Conservation (phyloP, 2,113 vertebrate species). For the Apus apus region DNA sequence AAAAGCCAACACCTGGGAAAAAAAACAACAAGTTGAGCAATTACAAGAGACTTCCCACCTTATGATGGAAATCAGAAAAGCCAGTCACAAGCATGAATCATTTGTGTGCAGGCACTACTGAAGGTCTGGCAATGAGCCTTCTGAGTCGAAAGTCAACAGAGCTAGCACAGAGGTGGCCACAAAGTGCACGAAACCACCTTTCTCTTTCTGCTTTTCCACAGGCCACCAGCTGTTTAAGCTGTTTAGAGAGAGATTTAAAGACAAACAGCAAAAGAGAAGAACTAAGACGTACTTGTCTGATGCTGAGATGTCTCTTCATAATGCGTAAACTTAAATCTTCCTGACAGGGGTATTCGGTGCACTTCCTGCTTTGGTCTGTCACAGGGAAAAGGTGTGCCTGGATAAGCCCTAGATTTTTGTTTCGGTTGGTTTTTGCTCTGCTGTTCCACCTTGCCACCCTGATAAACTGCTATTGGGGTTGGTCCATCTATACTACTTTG, state of each 20-base stretch:
- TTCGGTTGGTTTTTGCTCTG: background rate
- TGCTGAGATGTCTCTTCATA: background rate
- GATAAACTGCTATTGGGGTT: fast-evolving
- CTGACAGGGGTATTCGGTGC: fast-evolving
- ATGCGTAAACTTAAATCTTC: fast-evolving
- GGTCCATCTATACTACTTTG: background rate
- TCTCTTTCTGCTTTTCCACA: background rate
- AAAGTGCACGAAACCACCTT: background rate
- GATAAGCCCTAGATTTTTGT: too few relatives aligned
- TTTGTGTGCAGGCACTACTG: background rate
- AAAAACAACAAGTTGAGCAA: background rate
- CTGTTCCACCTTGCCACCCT: fast-evolving
- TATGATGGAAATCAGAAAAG: background rate
- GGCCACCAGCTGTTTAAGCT: background rate
- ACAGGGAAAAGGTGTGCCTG: background rate
- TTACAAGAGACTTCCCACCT: background rate
- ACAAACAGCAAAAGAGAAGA: background rate
- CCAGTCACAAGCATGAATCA: background rate
- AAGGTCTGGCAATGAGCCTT: background rate
- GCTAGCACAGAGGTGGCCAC: background rate
- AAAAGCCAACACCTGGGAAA: background rate
- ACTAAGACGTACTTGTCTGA: background rate
- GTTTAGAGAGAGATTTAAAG: background rate
- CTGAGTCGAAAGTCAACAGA: background rate
- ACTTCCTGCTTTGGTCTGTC: background rate